Conservation (phyloP, 2,797 vertebrate species). For the Percopsis omiscomaycus region DNA sequence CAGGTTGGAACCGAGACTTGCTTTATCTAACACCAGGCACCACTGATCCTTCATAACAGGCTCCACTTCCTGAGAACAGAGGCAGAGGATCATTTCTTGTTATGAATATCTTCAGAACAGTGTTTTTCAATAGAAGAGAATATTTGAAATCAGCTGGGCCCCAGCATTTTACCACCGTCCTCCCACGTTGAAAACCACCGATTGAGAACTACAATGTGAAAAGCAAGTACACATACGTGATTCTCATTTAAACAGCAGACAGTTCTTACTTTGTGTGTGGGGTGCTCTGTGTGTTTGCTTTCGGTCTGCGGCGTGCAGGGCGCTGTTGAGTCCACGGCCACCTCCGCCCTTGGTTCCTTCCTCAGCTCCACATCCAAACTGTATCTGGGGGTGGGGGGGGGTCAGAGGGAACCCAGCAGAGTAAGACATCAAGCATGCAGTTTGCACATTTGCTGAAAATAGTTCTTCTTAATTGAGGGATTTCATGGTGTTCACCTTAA, state of each 20-base stretch:
- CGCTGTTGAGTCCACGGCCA: constrained; percentile 45
- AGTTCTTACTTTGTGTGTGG: constrained; percentile 30
- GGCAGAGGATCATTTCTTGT: neutral
- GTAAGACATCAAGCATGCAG: neutral
- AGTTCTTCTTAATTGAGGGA: too few species aligned
- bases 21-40: constrained; percentile 57
- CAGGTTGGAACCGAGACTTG: constrained; percentile 75
- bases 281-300: constrained; percentile 46
- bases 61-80: constrained; percentile 58
- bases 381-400: constrained; percentile 61
- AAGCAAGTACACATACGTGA: neutral
- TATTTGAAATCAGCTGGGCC: too few species aligned
- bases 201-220: too few species aligned
- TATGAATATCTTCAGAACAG: too few species aligned
- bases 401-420: neutral
- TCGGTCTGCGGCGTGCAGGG: constrained; percentile 53
- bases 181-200: too few species aligned
- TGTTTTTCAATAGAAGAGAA: too few species aligned
- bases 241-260: neutral
- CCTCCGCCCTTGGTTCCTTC: constrained; percentile 67
- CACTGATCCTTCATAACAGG: constrained; percentile 70
- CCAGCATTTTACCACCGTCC: too few species aligned
- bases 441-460: too few species aligned
- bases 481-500: too few species aligned
- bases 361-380: constrained; percentile 84